These are phyloP conservation scores for Octodon degus DNA, from an alignment of 2,113 vertebrate species.

Conservation along the genomic window DNA sequence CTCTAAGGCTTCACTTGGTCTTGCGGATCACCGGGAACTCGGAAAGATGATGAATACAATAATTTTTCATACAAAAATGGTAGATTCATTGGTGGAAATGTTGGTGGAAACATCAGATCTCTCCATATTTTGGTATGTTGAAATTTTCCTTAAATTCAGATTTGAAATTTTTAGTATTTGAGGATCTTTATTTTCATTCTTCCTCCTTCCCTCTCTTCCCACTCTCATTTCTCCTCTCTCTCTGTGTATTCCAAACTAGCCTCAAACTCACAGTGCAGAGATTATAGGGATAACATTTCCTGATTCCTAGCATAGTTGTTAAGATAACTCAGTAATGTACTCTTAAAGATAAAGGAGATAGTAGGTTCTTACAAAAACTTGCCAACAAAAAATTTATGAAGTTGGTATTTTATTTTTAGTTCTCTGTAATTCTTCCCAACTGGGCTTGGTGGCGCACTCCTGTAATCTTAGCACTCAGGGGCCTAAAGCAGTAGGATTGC, in stretches of 20 bases:
- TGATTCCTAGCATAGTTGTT: constrained; percentile 3
- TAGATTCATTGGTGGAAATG: constrained; percentile 99
- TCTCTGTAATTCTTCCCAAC: neutral
- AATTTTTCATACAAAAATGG: constrained; percentile 99
- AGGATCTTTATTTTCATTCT: neutral
- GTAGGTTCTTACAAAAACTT: neutral
- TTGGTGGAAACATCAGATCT: constrained; percentile 98
- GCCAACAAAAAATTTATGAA: neutral
- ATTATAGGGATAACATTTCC: neutral
- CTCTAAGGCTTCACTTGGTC: constrained; percentile 96
- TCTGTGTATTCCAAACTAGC: neutral
- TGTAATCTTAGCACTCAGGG: neutral
- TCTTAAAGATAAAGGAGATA: constrained; percentile 35
- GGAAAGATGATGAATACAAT: constrained; percentile 99
- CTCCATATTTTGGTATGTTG: constrained; percentile 97
- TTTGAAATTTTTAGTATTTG: constrained; percentile 34
- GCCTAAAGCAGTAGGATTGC: neutral
- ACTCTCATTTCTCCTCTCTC: neutral
- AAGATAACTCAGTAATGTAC: neutral
- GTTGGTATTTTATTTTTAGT: constrained; percentile 38
- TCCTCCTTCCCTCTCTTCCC: neutral
- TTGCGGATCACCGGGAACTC: constrained; percentile 98
- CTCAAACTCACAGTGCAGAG: neutral
- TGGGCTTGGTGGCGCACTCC: neutral
- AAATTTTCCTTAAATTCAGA: constrained; percentile 54